Conservation (phyloP, 1,140 invertebrate species). For the Ganaspis sp. region DNA sequence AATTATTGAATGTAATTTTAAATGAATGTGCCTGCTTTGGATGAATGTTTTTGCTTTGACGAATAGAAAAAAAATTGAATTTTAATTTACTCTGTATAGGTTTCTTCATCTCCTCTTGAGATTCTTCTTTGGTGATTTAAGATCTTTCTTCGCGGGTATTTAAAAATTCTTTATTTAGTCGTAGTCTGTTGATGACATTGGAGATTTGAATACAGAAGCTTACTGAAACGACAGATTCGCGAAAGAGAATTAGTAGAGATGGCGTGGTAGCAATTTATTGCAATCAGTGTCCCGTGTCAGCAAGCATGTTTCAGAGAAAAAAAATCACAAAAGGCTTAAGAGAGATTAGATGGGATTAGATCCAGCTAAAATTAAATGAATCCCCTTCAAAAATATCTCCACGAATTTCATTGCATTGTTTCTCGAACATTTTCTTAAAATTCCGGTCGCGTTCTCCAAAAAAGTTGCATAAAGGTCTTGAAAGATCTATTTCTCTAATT, state of each 20-base stretch:
- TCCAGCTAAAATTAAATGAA: background rate
- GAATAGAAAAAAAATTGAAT: no score
- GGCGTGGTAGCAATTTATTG: constrained; percentile 6
- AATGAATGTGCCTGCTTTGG: no score
- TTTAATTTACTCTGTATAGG: no score
- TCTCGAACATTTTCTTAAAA: background rate
- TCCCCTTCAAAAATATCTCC: background rate
- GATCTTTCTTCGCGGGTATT: background rate
- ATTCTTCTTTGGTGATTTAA: no score
- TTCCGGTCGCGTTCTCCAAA: no score
- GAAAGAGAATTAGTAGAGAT: background rate
- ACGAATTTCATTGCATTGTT: background rate
- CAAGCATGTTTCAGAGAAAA: background rate
- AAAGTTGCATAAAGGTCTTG: no score
- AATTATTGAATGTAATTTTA: no score
- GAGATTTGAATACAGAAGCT: background rate
- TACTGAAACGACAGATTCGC: background rate
- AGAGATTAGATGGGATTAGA: background rate
- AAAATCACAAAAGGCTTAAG: background rate
- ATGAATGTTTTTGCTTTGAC: no score
- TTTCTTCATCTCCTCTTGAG: no score
- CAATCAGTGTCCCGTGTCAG: background rate
- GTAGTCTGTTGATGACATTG: background rate
- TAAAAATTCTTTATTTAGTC: background rate
- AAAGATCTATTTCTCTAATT: background rate